A percentile compares a stretch with the other conserved stretches of the same genome.
Conservation (phyloP, 1,140 invertebrate species). For the Reticulitermes speratus region DNA sequence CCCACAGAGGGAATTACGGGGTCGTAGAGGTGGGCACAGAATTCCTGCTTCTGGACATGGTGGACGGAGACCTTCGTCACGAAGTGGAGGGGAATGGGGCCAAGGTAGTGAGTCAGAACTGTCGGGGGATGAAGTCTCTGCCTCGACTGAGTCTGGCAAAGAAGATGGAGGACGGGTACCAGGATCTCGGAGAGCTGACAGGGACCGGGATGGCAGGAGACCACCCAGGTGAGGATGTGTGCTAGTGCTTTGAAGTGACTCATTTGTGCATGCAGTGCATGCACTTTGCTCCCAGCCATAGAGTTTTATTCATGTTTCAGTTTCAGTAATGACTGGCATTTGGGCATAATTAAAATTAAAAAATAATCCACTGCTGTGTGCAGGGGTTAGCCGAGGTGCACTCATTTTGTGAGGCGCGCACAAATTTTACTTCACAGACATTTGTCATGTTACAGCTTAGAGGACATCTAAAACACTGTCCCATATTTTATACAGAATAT, state of each 20-base stretch:
- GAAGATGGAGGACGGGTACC: conserved; percentile 47
- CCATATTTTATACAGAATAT: too few relatives aligned
- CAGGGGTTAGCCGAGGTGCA: too few relatives aligned
- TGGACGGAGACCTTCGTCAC: conserved; percentile 19
- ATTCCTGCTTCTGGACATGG: conserved; percentile 20
- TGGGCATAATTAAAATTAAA: too few relatives aligned
- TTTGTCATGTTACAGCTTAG: too few relatives aligned
- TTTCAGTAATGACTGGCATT: too few relatives aligned
- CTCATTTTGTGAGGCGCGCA: too few relatives aligned
- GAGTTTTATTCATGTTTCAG: too few relatives aligned
- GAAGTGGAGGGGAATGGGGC: conserved; percentile 23
- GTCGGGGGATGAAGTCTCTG: conserved; percentile 57
- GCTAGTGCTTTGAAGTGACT: background rate
- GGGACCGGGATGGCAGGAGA: conserved; percentile 20
- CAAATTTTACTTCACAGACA: too few relatives aligned
- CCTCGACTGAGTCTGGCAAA: conserved; percentile 52
- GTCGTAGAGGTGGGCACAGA: conserved; percentile 43
- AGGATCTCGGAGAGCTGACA: conserved; percentile 20
- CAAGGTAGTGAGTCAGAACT: conserved; percentile 56
- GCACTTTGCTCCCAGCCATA: too few relatives aligned
- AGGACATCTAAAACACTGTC: too few relatives aligned
- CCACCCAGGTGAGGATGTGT: conserved; percentile 22
- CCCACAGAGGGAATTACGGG: conserved; percentile 46
- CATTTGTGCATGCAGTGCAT: too few relatives aligned
- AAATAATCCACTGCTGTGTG: too few relatives aligned